Evolutionary conservation across 2,113 vertebrate species (phyloP).

Genomic region (Mixornis gularis): DNA sequence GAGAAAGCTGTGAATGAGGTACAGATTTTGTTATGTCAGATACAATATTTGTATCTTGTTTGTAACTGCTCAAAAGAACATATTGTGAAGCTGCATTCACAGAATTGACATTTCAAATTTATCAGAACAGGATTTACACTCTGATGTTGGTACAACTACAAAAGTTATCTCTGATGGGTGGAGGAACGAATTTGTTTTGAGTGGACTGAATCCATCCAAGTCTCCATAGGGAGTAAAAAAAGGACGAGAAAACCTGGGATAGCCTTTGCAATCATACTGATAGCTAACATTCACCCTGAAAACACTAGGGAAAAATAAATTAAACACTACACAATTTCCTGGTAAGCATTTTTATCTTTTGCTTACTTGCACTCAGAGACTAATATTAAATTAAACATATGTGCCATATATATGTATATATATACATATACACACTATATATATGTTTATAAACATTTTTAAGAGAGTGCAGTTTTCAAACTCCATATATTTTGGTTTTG

Average conservation of each 20-base stretch:
- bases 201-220: constrained; percentile 2
- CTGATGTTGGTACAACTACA: background rate
- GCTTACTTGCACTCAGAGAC: background rate
- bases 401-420: background rate
- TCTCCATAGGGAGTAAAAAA: background rate
- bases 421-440: accelerated
- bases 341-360: background rate
- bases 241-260: background rate
- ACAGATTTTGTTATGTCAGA: constrained; percentile 14
- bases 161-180: constrained; percentile 39
- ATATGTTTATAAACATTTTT: background rate
- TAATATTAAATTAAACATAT: background rate
- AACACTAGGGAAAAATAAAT: background rate
- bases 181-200: constrained; percentile 26
- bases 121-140: constrained; percentile 43
- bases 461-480: background rate
- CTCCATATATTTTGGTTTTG: background rate
- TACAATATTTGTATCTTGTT: constrained; percentile 13
- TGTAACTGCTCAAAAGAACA: constrained; percentile 10
- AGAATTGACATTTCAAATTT: constrained; percentile 16
- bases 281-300: background rate
- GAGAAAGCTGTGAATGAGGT: constrained; percentile 1
- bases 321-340: background rate
- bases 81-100: constrained; percentile 40
- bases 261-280: background rate